Evolutionary conservation across 64 coral and sea anemone genomes (phyloP).

Genomic region (Catalaphyllia jardinei): DNA sequence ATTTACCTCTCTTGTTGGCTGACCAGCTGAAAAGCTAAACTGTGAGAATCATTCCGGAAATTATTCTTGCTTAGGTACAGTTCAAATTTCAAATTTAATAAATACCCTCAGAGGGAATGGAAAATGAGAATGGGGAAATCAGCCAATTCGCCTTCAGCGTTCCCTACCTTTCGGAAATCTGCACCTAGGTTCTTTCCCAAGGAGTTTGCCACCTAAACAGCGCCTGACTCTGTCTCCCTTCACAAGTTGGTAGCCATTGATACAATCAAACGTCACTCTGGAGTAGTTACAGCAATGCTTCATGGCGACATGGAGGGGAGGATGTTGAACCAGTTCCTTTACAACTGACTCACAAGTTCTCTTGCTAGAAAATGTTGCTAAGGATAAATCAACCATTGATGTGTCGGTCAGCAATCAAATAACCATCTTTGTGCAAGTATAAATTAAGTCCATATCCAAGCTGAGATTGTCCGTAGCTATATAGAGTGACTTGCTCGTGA

Average conservation of each 20-base stretch:
- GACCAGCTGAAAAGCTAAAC: too few species aligned
- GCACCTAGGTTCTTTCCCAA: constrained; percentile 55
- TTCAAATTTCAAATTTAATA: too few species aligned
- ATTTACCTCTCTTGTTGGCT: too few species aligned
- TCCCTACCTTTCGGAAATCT: constrained; percentile 63
- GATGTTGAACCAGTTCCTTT: background rate
- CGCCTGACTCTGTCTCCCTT: constrained; percentile 24
- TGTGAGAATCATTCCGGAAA: too few species aligned
- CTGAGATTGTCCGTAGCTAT: too few species aligned
- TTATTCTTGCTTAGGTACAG: too few species aligned
- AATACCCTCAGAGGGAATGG: too few species aligned
- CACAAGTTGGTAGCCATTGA: constrained; percentile 47
- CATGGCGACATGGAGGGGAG: background rate
- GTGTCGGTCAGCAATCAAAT: background rate
- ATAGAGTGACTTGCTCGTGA: too few species aligned
- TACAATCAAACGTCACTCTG: constrained; percentile 58
- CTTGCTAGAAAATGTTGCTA: background rate
- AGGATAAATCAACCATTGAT: background rate
- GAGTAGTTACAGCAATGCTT: constrained; percentile 44
- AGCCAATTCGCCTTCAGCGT: too few species aligned
- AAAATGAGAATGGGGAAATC: too few species aligned
- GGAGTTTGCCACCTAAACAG: constrained; percentile 48
- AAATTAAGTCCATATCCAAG: background rate
- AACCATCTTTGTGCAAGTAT: background rate
- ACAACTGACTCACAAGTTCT: constrained; percentile 31